These are phyloP conservation scores for Rhagoletis pomonella DNA, from an alignment of 1,140 invertebrate species.

Conservation along the genomic window DNA sequence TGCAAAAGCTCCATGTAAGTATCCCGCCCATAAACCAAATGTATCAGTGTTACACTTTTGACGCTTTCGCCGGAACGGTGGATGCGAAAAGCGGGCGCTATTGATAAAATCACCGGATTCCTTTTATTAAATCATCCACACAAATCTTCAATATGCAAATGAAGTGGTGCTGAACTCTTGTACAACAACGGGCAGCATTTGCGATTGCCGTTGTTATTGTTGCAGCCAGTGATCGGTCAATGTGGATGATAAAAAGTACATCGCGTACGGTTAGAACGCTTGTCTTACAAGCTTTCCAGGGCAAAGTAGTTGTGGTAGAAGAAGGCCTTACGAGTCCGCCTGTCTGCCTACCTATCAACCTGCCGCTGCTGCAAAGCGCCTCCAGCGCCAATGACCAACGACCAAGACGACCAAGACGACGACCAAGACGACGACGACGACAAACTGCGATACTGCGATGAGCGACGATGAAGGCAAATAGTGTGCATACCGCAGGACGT, in stretches of 20 bases:
- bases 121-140: slow-evolving; percentile 43
- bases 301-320: not conserved
- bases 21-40: not conserved
- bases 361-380: slow-evolving; percentile 1
- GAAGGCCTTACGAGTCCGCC: slow-evolving; percentile 23
- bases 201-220: not conserved
- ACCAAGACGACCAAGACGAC: no score
- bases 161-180: slow-evolving; percentile 25
- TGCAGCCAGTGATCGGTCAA: no score
- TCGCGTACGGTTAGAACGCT: not conserved
- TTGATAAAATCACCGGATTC: slow-evolving; percentile 42
- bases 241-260: slow-evolving; percentile 24
- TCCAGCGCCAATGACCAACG: not conserved
- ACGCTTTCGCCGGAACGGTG: not conserved
- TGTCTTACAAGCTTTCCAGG: not conserved
- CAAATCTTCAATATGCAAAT: slow-evolving; percentile 47
- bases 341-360: slow-evolving; percentile 11
- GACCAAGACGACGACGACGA: slow-evolving; percentile 21
- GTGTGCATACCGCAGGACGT: not conserved
- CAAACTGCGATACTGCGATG: not conserved
- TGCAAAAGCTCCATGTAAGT: not conserved
- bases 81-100: slow-evolving; percentile 3
- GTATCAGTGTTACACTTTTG: slow-evolving; percentile 26
- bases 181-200: not conserved
- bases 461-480: slow-evolving; percentile 6